Conservation (phyloP, 2,888 invertebrate genomes). For the Oscheius sp. region DNA sequence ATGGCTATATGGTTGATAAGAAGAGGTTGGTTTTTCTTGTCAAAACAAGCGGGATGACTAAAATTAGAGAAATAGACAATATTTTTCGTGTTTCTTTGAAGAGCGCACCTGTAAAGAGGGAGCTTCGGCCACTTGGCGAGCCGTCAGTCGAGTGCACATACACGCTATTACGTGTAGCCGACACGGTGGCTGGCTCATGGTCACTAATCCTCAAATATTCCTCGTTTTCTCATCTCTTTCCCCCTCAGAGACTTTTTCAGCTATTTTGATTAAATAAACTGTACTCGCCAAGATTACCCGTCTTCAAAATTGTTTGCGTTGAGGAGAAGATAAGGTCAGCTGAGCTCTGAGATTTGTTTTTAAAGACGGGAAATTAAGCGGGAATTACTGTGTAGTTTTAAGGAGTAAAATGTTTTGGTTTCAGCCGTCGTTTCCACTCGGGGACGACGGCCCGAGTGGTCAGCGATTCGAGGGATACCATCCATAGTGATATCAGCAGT, state of each 20-base stretch:
- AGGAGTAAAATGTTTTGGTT: background rate
- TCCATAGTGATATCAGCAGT: constrained; percentile 23
- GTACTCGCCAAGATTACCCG: constrained; percentile 29
- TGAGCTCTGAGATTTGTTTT: background rate
- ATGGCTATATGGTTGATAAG: constrained; percentile 43
- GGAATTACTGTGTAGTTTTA: background rate
- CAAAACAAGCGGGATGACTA: background rate
- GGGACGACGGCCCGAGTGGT: constrained; percentile 31
- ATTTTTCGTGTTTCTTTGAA: constrained; percentile 11
- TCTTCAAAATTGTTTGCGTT: constrained; percentile 54
- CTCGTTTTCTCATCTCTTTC: background rate
- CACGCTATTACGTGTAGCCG: constrained; percentile 29
- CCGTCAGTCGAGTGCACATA: constrained; percentile 26
- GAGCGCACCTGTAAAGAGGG: constrained; percentile 19
- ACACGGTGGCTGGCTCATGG: background rate
- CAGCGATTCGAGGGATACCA: constrained; percentile 18
- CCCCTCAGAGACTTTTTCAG: background rate
- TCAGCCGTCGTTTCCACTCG: constrained; percentile 33
- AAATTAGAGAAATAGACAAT: background rate
- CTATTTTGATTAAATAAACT: constrained; percentile 6
- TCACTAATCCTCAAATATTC: constrained; percentile 2
- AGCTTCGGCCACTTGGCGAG: constrained; percentile 25
- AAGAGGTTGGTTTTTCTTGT: constrained; percentile 32
- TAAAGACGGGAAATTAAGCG: background rate
- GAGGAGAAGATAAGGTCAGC: constrained; percentile 48